Base-by-base conservation (phyloP, 1,140 invertebrate species). In the Lepidostoma basale region DNA sequence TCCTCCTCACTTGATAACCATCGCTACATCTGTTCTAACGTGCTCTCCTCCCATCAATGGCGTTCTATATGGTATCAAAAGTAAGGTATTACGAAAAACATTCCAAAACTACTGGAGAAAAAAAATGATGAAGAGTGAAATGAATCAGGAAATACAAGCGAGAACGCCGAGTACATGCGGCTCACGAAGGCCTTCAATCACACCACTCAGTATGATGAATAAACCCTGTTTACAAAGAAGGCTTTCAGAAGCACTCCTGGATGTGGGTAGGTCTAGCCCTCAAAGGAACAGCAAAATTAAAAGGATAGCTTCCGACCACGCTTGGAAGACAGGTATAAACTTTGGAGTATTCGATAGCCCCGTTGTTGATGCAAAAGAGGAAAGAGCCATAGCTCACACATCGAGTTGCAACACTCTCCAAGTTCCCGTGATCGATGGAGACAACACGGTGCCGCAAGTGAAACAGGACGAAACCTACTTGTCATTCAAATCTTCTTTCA, bases 21-120 rank as follows among this genome's bases (percentile, higher is more conserved):
- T 89, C 16, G 85, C 88, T 9, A 85, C 85, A 3, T 81, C 85
- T 0, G 79, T 92, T 2, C 77, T 93, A 14, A 85, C 89, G 3
- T 88, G 86, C 39, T 88, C 90, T 8, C 88, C 90, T 6, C 85
- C 87, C 0, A 82, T 92, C 25, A 92, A 93, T 74, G 88, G 88
- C 3, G 85, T 93, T 22, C 79, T 93, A 6, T 93, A 94, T 77
- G 91, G 91, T 16, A 84, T 92, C 42, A 89, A 90, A 75, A 92
- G 88, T 75, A 88, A 88, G 77, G 84, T 84, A 0, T 76, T 91
- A 10, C 82, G 87, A 68, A 88, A 89, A 75, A 89, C 90, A 26
- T 87, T 93, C 62, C 84, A 89, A 70, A 92, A 92, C 74, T 92
- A 92, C 75, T 88, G 89, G 85, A 81, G 91, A n/a, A 92, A 92